Conservation (phyloP, 2,113 vertebrate species). For the Spizaetus ornatus region DNA sequence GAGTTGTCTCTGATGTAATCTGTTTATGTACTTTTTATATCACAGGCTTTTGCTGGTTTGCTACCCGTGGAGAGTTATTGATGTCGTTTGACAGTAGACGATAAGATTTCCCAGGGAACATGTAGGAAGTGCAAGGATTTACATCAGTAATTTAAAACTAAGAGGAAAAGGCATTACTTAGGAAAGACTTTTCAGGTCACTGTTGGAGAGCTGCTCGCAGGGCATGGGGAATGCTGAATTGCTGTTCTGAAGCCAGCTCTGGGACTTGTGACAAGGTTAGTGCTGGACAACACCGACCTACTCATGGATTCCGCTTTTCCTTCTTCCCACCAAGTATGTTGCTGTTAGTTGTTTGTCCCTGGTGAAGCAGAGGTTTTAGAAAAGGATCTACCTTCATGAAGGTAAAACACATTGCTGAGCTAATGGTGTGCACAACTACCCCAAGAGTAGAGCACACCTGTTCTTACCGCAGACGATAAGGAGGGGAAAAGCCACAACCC, state of each 20-base stretch:
- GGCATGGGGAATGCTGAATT: neutral
- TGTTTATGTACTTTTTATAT: neutral
- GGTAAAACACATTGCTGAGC: neutral
- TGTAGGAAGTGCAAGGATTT: neutral
- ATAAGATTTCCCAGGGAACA: neutral
- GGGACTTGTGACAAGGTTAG: no score
- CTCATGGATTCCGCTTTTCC: neutral
- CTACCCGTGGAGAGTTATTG: neutral
- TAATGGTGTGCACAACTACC: neutral
- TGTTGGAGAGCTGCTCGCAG: fast-evolving
- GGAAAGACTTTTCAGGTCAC: neutral
- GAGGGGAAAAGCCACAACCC: neutral
- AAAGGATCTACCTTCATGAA: neutral
- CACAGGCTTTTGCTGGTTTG: neutral
- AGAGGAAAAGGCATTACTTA: neutral
- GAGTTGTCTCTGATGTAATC: neutral
- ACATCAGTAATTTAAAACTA: neutral
- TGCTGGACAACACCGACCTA: neutral
- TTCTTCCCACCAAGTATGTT: neutral
- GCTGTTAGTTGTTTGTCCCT: neutral
- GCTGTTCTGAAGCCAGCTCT: neutral
- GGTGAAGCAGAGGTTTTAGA: neutral
- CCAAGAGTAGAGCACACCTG: neutral
- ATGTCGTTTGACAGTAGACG: neutral
- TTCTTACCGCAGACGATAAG: neutral